Evolutionary conservation across 2,888 invertebrate genomes (phyloP).

Genomic region (Glaucopsyche alexis): DNA sequence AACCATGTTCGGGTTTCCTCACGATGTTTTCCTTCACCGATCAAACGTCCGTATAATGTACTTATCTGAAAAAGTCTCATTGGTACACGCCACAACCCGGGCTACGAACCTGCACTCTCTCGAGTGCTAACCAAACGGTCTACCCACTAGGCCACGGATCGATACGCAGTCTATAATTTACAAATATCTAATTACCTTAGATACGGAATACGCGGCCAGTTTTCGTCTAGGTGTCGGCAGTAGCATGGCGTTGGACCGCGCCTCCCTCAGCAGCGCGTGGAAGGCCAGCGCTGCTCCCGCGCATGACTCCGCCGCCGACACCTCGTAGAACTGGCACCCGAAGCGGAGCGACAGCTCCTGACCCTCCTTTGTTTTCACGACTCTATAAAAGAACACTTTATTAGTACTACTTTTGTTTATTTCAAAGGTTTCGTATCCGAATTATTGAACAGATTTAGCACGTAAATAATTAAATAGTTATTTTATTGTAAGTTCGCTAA

Average conservation of each 20-base stretch:
- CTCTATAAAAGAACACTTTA: constrained; percentile 61
- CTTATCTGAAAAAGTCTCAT: no score
- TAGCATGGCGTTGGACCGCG: constrained; percentile 86
- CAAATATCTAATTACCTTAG: constrained; percentile 75
- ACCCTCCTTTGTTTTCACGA: constrained; percentile 89
- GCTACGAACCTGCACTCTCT: no score
- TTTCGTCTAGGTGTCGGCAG: constrained; percentile 85
- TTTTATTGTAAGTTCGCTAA: no score
- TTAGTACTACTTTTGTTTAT: neutral
- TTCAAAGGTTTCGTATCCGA: no score
- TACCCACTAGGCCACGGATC: no score
- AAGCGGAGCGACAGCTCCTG: constrained; percentile 88
- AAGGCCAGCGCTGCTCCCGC: constrained; percentile 90
- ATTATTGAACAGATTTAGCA: no score
- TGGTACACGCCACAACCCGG: no score
- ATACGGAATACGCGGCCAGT: constrained; percentile 87
- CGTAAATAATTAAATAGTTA: no score
- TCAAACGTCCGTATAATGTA: no score
- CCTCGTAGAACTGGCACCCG: constrained; percentile 91
- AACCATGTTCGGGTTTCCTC: no score
- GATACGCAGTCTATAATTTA: neutral
- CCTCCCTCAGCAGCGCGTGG: constrained; percentile 86
- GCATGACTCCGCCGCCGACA: constrained; percentile 90
- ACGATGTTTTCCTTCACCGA: no score
- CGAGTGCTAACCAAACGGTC: no score